Conservation (phyloP, 2,888 invertebrate species). For the Pristionchus exspectatus region DNA sequence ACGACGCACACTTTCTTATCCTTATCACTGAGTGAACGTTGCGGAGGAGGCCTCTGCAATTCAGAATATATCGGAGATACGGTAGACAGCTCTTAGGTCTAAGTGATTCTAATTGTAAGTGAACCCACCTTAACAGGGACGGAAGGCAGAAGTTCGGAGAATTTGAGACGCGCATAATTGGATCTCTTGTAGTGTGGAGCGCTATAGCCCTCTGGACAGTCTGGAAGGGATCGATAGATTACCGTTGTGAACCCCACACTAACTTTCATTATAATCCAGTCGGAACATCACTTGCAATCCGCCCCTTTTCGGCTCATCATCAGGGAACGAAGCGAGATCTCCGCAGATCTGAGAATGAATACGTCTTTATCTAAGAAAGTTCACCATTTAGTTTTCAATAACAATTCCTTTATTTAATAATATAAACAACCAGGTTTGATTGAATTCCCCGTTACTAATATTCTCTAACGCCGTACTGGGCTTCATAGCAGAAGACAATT, state of each 20-base stretch:
- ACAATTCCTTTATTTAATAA: too few relatives aligned
- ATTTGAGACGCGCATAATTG: neutral
- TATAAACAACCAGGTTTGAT: too few relatives aligned
- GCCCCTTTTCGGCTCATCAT: neutral
- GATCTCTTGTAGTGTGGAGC: neutral
- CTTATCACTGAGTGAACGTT: neutral
- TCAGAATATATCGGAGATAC: neutral
- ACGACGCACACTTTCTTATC: neutral
- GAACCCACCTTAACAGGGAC: neutral
- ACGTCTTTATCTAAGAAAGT: too few relatives aligned
- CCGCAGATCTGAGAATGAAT: neutral
- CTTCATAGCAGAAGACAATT: too few relatives aligned
- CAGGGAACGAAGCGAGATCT: neutral
- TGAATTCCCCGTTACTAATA: neutral
- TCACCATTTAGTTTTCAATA: too few relatives aligned
- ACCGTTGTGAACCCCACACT: neutral
- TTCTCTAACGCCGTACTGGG: neutral
- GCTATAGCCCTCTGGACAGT: neutral
- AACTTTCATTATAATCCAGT: neutral
- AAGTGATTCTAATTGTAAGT: too few relatives aligned
- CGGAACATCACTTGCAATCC: slow-evolving; percentile 13
- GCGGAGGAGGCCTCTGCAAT: neutral
- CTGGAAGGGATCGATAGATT: neutral
- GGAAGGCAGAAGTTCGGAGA: neutral
- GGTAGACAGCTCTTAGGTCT: too few relatives aligned